phyloP scores from a whole-genome alignment of 1,140 invertebrate genomes.

The Pseudoatta argentina region DNA sequence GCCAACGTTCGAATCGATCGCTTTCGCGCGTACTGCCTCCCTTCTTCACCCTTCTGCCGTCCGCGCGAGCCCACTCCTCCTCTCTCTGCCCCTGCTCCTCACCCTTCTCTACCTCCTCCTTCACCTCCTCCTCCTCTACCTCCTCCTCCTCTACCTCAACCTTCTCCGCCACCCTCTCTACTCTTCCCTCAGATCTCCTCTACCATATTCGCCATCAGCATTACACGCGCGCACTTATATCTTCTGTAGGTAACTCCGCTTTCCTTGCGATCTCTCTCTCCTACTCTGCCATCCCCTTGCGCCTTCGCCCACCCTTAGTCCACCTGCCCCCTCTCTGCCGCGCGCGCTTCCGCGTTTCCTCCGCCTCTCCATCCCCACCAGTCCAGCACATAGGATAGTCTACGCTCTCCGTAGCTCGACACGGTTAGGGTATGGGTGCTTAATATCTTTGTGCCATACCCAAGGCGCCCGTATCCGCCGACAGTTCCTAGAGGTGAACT shows the following conservation, averaged over 20 bases:
- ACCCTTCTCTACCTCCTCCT: constrained; percentile 55
- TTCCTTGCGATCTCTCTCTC: constrained; percentile 78
- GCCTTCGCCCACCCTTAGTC: constrained; percentile 54
- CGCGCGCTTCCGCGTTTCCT: constrained; percentile 62
- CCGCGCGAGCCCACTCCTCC: constrained; percentile 33
- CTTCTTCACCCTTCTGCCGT: constrained; percentile 60
- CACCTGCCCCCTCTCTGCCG: constrained; percentile 35
- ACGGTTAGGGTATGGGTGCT: constrained; percentile 72
- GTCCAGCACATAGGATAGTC: constrained; percentile 58
- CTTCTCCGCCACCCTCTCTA: constrained; percentile 59
- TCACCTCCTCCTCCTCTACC: constrained; percentile 34
- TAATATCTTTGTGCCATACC: constrained; percentile 77
- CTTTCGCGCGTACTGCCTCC: constrained; percentile 72
- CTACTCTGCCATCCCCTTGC: constrained; percentile 64
- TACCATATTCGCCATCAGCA: constrained; percentile 84
- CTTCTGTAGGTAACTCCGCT: constrained; percentile 83
- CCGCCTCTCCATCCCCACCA: constrained; percentile 62
- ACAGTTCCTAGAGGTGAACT: constrained; percentile 67
- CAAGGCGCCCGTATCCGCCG: constrained; percentile 67
- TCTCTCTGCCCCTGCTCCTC: constrained; percentile 53
- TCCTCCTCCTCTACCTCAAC: constrained; percentile 12
- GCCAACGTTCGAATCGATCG: constrained; percentile 84
- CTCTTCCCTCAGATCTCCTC: constrained; percentile 76
- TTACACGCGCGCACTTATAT: constrained; percentile 85
- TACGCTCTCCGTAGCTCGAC: constrained; percentile 65